Base-by-base conservation (phyloP, 1,140 invertebrate species). In the Scaptomyza montana region DNA sequence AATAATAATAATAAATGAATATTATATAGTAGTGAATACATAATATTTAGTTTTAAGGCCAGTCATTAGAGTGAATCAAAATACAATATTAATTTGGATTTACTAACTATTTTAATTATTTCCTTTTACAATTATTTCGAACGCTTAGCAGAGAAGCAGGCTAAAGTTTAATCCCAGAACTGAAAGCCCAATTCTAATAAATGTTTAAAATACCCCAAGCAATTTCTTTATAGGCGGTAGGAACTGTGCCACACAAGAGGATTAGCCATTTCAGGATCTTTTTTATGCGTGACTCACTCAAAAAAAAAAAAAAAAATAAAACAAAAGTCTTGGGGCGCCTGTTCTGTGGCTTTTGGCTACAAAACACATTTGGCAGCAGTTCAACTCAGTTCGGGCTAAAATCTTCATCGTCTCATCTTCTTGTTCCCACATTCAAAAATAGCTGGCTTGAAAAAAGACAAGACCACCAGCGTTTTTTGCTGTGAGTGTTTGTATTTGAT, bases 391-490 rank as follows among this genome's bases (percentile, higher is more conserved):
- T 67, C 30, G 41, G 41, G 30, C 63, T 54, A 62, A 68, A 73
- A 73, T 43, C 49, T 55, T 68, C 43, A 67, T 43, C 63, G 41
- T 54, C 43, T 43, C 33, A 36, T 56, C 51, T 68, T 43, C 70
- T 59, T 73, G 33, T 68, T 73, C 64, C 64, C 69, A 72, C 69
- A 72, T 67, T 61, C 33, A 28, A 16, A 47, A 45, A 21, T 6
- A 46, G 21, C 13, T 50, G 10, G 62, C 43, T 73, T 53, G 1
- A 36, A 36, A 36, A 64, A 77, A 49, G n/a, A 43, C 39, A 43
- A 70, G 78, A 84, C 80, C 82, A 86, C 82, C 82, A 65, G 80
- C 56, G 73, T 51, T 74, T 63, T 56, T 46, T 41, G 59, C 71
- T 45, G 69, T 50, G 50, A 16, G 46, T 41, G 70, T 77, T 54